These are phyloP conservation scores for Fissipunctia ypsillon DNA, from an alignment of 2,888 invertebrate genomes.

Conservation along the genomic window DNA sequence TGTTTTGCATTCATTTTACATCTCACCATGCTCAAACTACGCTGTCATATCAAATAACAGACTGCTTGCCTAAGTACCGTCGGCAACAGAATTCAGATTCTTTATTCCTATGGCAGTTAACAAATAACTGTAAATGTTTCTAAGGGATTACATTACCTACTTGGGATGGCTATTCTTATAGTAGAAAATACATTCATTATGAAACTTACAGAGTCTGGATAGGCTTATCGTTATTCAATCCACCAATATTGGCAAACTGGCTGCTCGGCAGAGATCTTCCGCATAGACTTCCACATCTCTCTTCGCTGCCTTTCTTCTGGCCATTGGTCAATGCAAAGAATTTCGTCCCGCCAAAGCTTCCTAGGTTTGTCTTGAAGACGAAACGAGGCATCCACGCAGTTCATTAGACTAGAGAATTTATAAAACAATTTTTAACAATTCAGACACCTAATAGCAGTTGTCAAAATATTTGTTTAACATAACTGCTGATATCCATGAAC, in stretches of 20 bases:
- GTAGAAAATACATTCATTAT: neutral
- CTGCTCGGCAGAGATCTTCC: neutral
- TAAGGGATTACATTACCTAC: neutral
- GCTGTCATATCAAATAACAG: neutral
- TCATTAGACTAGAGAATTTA: neutral
- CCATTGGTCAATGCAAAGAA: neutral
- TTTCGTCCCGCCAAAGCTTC: neutral
- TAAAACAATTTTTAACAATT: neutral
- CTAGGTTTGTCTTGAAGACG: neutral
- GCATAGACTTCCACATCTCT: no score
- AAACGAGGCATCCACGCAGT: neutral
- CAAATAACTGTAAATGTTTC: neutral
- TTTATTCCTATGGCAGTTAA: no score
- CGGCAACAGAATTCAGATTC: neutral
- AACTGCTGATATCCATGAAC: slow-evolving; percentile 35
- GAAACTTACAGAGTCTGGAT: neutral
- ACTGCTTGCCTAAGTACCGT: no score
- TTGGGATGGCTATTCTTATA: neutral
- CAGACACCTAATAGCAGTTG: neutral
- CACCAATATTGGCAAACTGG: no score
- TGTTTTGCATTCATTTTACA: neutral
- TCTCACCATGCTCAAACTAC: neutral
- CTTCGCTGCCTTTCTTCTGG: neutral
- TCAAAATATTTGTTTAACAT: slow-evolving; percentile 19
- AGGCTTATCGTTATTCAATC: neutral